phyloP scores from a whole-genome alignment of 1,140 invertebrate species.

The Diorhabda carinulata region DNA sequence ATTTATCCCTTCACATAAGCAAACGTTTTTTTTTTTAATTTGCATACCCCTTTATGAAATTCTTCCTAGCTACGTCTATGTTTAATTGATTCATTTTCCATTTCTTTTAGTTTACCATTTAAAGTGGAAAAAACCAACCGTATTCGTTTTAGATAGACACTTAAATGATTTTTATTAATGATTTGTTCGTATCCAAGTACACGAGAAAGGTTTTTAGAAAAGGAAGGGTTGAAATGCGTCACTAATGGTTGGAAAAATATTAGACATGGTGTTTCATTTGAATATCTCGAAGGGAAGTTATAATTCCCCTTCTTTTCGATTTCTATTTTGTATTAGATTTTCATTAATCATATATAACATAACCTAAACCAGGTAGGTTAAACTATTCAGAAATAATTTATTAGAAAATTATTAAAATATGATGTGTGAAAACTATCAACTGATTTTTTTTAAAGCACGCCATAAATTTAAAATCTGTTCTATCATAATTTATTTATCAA shows the following conservation, averaged over 20 bases:
- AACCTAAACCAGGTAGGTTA: background rate
- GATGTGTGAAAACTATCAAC: background rate
- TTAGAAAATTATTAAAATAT: background rate
- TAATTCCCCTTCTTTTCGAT: background rate
- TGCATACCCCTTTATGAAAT: too few species aligned
- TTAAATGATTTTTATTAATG: conserved; percentile 20
- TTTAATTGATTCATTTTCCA: background rate
- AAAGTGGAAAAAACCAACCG: conserved; percentile 19
- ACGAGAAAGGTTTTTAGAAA: conserved; percentile 18
- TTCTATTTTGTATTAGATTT: conserved; percentile 11
- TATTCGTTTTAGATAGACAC: conserved; percentile 8
- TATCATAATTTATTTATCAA: background rate
- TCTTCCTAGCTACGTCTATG: background rate
- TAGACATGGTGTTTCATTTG: conserved; percentile 18
- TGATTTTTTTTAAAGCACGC: background rate
- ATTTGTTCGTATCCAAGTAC: conserved; percentile 8
- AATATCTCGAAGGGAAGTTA: conserved; percentile 10
- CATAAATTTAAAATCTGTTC: background rate
- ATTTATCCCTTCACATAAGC: too few species aligned
- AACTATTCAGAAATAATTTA: background rate
- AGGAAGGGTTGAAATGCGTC: conserved; percentile 13
- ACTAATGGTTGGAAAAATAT: conserved; percentile 18
- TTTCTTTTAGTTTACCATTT: conserved; percentile 20
- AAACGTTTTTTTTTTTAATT: too few species aligned
- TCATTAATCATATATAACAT: conserved; percentile 15